Percentiles rank a stretch among this genome's conserved stretches.
phyloP scores from a whole-genome alignment of 30 jellyfish, hydroid and myxozoan genomes.

The Aurelia sp. region DNA sequence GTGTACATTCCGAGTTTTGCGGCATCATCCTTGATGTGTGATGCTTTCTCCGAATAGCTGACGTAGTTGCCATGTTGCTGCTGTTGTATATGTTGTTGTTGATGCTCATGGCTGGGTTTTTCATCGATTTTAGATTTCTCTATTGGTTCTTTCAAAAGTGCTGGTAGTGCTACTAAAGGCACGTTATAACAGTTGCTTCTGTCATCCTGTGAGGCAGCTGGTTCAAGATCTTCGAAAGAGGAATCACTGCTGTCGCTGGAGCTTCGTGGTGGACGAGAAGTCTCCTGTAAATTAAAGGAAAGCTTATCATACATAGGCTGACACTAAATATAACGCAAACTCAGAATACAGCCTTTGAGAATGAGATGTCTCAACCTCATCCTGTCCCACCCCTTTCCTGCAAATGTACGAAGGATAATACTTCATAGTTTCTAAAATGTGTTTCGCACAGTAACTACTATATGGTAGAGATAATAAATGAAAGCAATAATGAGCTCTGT shows the following conservation, averaged over 20 bases:
- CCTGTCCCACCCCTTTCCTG: too few relatives aligned
- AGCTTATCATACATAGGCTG: too few relatives aligned
- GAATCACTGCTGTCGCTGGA: slow-evolving; percentile 28
- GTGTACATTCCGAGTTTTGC: slow-evolving; percentile 18
- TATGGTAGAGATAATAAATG: too few relatives aligned
- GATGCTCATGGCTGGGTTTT: background rate
- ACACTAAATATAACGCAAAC: background rate
- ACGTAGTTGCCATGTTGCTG: slow-evolving; percentile 21
- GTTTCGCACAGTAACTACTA: too few relatives aligned
- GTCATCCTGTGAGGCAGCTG: background rate
- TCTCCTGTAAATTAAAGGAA: too few relatives aligned
- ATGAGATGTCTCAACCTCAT: background rate
- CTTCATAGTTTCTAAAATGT: too few relatives aligned
- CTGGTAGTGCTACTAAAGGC: slow-evolving; percentile 26
- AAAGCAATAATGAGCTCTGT: too few relatives aligned
- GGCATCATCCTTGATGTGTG: slow-evolving; percentile 35
- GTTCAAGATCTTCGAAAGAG: slow-evolving; percentile 18
- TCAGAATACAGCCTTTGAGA: background rate
- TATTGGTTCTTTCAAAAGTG: background rate
- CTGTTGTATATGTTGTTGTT: background rate
- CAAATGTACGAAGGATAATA: too few relatives aligned
- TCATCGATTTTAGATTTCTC: background rate
- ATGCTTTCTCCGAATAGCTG: slow-evolving; percentile 43
- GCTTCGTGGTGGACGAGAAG: background rate
- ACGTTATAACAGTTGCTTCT: slow-evolving; percentile 1